A percentile compares a stretch with the other conserved stretches of the same genome.
Conservation (phyloP, 2,797 vertebrate genomes). For the Halcyon smyrnensis region DNA sequence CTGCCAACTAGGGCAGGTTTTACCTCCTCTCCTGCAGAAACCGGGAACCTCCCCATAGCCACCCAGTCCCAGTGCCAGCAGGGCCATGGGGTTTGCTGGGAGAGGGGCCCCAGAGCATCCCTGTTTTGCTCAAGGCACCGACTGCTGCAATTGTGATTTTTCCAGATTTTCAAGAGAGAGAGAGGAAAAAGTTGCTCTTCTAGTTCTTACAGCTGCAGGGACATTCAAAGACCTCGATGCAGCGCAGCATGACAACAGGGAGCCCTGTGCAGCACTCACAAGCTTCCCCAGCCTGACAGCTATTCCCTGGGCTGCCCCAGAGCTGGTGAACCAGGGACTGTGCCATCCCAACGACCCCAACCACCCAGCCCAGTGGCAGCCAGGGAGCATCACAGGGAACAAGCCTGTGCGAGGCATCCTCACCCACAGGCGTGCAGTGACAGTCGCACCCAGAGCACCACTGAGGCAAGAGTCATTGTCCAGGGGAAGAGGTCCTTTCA, state of each 20-base stretch:
- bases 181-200: background rate
- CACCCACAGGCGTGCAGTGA: rapidly evolving
- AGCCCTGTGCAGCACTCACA: background rate
- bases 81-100: background rate
- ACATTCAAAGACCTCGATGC: background rate
- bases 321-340: background rate
- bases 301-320: background rate
- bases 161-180: background rate
- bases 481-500: background rate
- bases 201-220: background rate
- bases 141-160: background rate
- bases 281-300: background rate
- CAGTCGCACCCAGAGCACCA: background rate
- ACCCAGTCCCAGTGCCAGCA: background rate
- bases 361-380: background rate
- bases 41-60: background rate
- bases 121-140: background rate
- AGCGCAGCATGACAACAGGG: background rate
- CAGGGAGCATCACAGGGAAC: background rate
- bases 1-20: background rate
- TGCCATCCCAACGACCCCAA: rapidly evolving
- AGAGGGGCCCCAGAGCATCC: rapidly evolving
- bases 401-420: background rate
- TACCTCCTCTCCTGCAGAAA: background rate
- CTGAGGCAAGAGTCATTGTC: no score